Evolutionary conservation across 1,140 invertebrate species (phyloP).

Genomic region (Cyrtorhinus lividipennis): DNA sequence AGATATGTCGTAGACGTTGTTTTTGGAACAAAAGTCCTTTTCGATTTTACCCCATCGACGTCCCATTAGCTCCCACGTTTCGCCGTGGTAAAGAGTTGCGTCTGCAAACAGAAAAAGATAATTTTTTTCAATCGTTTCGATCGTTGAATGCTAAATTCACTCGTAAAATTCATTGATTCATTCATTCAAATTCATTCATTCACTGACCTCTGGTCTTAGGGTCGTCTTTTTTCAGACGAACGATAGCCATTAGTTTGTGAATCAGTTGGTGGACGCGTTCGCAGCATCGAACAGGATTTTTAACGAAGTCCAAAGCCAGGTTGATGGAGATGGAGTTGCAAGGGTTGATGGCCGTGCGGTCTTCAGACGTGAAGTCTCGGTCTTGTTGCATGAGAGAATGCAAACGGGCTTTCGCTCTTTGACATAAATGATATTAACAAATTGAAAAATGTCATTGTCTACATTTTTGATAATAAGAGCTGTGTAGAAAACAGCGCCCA

Average conservation of each 20-base stretch:
- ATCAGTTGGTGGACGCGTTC: conserved; percentile 76
- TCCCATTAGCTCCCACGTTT: conserved; percentile 98
- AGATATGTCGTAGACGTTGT: conserved; percentile 89
- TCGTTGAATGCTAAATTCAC: not conserved
- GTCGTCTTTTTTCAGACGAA: conserved; percentile 72
- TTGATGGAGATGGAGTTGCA: conserved; percentile 71
- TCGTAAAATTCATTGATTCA: not conserved
- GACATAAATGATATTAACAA: too few species aligned
- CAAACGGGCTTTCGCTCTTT: conserved; percentile 85
- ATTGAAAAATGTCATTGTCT: too few species aligned
- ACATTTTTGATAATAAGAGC: too few species aligned
- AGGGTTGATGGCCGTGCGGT: conserved; percentile 77
- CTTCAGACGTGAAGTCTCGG: conserved; percentile 72
- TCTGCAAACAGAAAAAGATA: conserved; percentile 39
- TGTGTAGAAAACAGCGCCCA: too few species aligned
- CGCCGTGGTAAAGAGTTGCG: conserved; percentile 87
- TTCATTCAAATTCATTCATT: conserved; percentile 30
- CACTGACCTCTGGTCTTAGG: conserved; percentile 62
- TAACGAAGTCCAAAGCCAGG: conserved; percentile 85
- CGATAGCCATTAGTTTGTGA: conserved; percentile 68
- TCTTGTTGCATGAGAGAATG: conserved; percentile 89
- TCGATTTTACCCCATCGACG: conserved; percentile 96
- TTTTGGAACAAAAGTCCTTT: conserved; percentile 93
- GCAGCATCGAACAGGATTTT: conserved; percentile 91
- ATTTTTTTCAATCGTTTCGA: conserved; percentile 13